Evolutionary conservation across 2,113 vertebrate species (phyloP), one percentile per base, ranked within the genome.

Genomic region (Caretta caretta): DNA sequence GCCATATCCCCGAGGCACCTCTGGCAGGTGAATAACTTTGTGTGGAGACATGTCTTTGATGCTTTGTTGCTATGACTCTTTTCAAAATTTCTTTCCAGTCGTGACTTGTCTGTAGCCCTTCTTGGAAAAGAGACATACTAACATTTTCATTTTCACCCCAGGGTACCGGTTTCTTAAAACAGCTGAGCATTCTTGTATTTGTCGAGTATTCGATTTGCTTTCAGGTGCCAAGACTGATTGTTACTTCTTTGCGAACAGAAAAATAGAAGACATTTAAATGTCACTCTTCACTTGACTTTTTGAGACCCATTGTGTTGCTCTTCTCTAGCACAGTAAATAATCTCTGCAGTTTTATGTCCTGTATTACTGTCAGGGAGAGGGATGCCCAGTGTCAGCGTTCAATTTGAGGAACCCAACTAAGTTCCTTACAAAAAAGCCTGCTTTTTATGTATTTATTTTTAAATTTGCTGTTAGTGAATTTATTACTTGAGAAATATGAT

Each of bases 121-220:
- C 9, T 31, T 54, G 38, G 75, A 46, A 46, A 78, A 27, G 85
- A 76, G 80, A 46, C 24, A 25, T 31, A 50, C 17, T 76, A 76
- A 90, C 3, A 22, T 31, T 79, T 4, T 31, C 38, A 35, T 88
- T 8, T 27, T 56, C 50, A 62, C 88, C 42, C 38, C 46, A 27
- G 35, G 29, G 20, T 80, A 57, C 31, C 54, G 48, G 82, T 89
- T 90, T 35, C 85, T 90, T 54, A 27, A 57, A 90, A 86, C 54
- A 94, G 48, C 93, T 95, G 87, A 95, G 85, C 75, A 90, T 91
- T 94, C 83, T 83, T 91, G 53, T 81, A 49, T 93, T 97, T 95
- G 91, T 95, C 51, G 57, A 91, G 48, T 87, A 22, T 19, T 96
- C 24, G 79, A 4, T 89, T 80, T 50, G 86, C 80, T 93, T 75